These are phyloP conservation scores for Chiridota heheva DNA, from an alignment of 35 echinoderm and acorn worm genomes.

Conservation along the genomic window DNA sequence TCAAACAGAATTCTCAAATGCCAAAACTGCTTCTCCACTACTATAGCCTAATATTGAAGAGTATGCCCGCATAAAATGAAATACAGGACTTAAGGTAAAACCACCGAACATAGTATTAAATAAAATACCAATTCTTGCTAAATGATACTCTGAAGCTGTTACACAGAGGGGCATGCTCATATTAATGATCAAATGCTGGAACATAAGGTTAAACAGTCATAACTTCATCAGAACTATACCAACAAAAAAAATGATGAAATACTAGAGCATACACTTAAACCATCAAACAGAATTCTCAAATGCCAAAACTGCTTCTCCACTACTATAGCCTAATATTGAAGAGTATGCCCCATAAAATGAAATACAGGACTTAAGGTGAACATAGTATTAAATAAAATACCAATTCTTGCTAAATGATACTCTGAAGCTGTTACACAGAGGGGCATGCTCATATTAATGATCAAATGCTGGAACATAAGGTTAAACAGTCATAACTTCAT, in stretches of 20 bases:
- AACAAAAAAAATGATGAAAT: neutral
- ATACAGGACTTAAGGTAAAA: too few relatives aligned
- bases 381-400: too few relatives aligned
- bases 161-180: neutral
- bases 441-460: neutral
- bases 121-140: too few relatives aligned
- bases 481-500: neutral
- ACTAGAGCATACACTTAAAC: neutral
- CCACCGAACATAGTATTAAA: too few relatives aligned
- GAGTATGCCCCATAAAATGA: too few relatives aligned
- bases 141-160: conserved; percentile 27
- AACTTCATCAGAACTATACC: neutral
- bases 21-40: too few relatives aligned
- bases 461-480: neutral
- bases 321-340: too few relatives aligned
- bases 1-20: neutral
- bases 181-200: neutral
- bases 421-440: neutral
- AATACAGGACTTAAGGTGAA: too few relatives aligned
- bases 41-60: too few relatives aligned
- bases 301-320: too few relatives aligned
- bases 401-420: too few relatives aligned
- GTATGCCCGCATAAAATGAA: too few relatives aligned
- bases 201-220: neutral
- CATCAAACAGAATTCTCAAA: neutral